These are phyloP conservation scores for Noctua janthina DNA, from an alignment of 2,888 invertebrate genomes.

Conservation along the genomic window DNA sequence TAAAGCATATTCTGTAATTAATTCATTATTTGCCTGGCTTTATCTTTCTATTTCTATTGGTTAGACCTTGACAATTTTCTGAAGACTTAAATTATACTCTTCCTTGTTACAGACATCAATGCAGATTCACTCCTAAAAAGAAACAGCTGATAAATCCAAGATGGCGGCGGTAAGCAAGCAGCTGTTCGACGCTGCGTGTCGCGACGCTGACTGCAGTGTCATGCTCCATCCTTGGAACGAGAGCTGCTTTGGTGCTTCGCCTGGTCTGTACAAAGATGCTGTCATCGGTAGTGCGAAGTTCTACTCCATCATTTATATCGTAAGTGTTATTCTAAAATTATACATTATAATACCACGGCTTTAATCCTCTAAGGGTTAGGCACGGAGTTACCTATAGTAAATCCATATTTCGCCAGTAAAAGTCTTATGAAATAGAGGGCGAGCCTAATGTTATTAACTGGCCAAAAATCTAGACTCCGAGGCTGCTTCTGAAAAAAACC, in stretches of 20 bases:
- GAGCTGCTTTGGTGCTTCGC: constrained; percentile 74
- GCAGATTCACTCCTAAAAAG: constrained; percentile 1
- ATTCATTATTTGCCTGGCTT: too few relatives aligned
- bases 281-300: constrained; percentile 85
- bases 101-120: constrained; percentile 42
- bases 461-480: too few relatives aligned
- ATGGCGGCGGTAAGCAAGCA: constrained; percentile 87
- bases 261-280: constrained; percentile 73
- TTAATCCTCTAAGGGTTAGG: background rate
- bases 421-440: background rate
- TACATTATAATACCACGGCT: background rate
- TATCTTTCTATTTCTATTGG: background rate
- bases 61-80: background rate
- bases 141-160: constrained; percentile 40
- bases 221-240: constrained; percentile 85
- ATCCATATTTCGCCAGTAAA: background rate
- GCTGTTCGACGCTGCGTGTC: constrained; percentile 78
- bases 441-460: too few relatives aligned
- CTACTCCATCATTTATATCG: constrained; percentile 84
- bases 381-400: background rate
- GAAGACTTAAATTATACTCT: background rate
- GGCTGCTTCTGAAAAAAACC: too few relatives aligned
- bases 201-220: constrained; percentile 74
- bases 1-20: too few relatives aligned
- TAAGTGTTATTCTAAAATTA: constrained; percentile 67